Evolutionary conservation across 1,140 invertebrate genomes (phyloP), one percentile per base, ranked within the genome.

Genomic region (Cotesia typhae): DNA sequence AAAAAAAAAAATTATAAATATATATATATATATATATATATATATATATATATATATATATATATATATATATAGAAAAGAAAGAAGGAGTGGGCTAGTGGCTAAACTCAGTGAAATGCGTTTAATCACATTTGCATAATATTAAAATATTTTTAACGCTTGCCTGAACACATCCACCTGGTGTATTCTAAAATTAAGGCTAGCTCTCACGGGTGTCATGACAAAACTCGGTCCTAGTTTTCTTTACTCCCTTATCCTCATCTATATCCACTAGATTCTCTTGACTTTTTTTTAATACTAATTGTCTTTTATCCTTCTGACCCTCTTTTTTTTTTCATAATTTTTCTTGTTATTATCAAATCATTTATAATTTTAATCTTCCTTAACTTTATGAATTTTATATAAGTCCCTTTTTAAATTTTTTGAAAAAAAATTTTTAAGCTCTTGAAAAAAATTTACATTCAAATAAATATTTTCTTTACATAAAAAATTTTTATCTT

Each of bases 71-170:
- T 47, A 47, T 47, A 47, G 60, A 47, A 61, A 28, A 28, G 2
- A 2, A 28, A 36, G 59, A 65, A 20, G 61, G 47, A 63, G 38
- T 53, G 20, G 35, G 28, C 41, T 38, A 41, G 14, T 57, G 41
- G 55, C 71, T 74, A 59, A 47, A 47, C 47, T 20, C 61, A 60
- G 67, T 66, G 67, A 73, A 71, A 77, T 75, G 76, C 61, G 77
- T 76, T 82, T 81, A 83, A 83, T 80, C 75, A 78, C 76, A 84
- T 84, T 83, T 83, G 81, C 82, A 84, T 85, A 83, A 84, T 83
- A 84, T 85, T 82, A 81, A 81, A 82, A 83, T 84, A 83, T 81
- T 81, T 82, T 81, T 83, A 84, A 84, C 79, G 78, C 76, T 71
- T 55, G 28, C 71, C 53, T 53, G 70, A 74, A 78, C 74, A 69